These are phyloP conservation scores for Acanthurus tractus DNA, from an alignment of 2,797 vertebrate species.

Conservation along the genomic window DNA sequence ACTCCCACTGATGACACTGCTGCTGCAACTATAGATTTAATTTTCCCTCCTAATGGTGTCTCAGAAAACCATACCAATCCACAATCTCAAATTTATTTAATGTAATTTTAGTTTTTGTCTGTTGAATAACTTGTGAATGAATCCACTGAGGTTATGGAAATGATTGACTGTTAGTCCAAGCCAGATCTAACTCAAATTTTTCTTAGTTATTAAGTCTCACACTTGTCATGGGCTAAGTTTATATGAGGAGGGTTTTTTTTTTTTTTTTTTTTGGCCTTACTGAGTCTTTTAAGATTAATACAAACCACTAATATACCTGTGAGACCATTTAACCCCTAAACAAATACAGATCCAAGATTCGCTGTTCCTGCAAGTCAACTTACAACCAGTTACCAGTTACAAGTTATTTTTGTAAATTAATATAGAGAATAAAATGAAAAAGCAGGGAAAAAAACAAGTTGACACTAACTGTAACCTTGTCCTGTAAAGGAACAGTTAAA, in stretches of 20 bases:
- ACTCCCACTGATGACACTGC: not conserved
- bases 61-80: not conserved
- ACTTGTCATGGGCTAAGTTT: no score
- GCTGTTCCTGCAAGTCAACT: not conserved
- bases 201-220: not conserved
- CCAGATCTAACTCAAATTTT: not conserved
- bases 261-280: no score
- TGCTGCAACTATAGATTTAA: not conserved
- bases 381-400: no score
- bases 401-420: no score
- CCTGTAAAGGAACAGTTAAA: no score
- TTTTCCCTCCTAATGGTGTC: not conserved
- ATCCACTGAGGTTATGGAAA: not conserved
- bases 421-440: no score
- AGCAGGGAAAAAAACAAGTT: no score
- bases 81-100: not conserved
- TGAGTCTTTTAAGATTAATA: no score
- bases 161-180: no score
- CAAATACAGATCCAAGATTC: not conserved
- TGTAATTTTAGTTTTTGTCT: not conserved
- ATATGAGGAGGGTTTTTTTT: no score
- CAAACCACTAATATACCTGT: not conserved
- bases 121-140: not conserved
- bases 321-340: not conserved
- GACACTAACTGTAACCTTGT: no score